phyloP scores from a whole-genome alignment of 2,888 invertebrate genomes.

The Chaitophorus viminalis region DNA sequence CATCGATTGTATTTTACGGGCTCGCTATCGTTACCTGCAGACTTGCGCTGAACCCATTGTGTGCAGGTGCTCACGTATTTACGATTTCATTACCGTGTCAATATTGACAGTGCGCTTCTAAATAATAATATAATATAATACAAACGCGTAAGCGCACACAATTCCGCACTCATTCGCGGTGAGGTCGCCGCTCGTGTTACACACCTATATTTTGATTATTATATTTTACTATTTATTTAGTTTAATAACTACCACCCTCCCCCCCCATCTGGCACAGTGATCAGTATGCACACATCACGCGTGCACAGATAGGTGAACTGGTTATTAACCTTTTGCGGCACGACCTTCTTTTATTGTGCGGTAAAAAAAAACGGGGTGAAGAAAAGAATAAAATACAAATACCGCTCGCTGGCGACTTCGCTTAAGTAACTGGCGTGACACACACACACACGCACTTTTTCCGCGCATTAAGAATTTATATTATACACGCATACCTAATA shows the following conservation, averaged over 20 bases:
- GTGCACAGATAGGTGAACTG: background rate
- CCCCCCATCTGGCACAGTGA: background rate
- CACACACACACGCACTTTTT: background rate
- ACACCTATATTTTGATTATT: background rate
- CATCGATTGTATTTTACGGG: background rate
- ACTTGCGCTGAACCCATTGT: background rate
- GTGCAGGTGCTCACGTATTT: background rate
- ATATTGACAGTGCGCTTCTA: background rate
- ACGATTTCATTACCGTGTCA: background rate
- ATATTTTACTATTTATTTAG: background rate
- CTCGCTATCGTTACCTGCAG: background rate
- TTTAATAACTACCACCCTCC: background rate
- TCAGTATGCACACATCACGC: background rate
- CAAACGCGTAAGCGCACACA: background rate
- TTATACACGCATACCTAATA: background rate
- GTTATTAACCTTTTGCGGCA: conserved; percentile 51
- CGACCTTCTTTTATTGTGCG: conserved; percentile 13
- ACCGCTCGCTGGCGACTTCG: background rate
- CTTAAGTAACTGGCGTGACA: background rate
- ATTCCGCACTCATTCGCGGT: conserved; percentile 6
- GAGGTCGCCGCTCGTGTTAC: conserved; percentile 4
- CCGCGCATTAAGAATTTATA: background rate
- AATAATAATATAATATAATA: background rate
- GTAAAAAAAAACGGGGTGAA: background rate
- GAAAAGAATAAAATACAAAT: background rate